Conservation (phyloP, 2,888 invertebrate species). For the Lasioglossum calceatum region DNA sequence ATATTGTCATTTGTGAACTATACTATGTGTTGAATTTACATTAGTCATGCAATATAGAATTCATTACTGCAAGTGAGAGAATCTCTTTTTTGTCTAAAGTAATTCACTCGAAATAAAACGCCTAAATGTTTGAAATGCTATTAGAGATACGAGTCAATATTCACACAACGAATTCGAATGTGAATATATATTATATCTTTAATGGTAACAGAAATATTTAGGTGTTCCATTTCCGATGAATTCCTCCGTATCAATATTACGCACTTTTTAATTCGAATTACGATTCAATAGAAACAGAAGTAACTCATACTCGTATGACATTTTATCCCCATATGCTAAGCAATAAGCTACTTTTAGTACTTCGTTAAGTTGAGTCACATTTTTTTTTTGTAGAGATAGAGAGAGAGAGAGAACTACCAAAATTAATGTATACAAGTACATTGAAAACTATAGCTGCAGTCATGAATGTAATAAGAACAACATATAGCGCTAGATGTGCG, state of each 20-base stretch:
- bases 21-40: constrained; percentile 59
- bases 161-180: neutral
- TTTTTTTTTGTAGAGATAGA: neutral
- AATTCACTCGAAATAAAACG: constrained; percentile 20
- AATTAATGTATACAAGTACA: constrained; percentile 45
- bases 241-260: neutral
- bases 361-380: constrained; percentile 4
- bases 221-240: constrained; percentile 26
- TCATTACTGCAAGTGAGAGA: constrained; percentile 54
- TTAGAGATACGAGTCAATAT: neutral
- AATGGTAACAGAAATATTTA: neutral
- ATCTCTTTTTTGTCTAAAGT: neutral
- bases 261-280: constrained; percentile 3
- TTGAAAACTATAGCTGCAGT: constrained; percentile 62
- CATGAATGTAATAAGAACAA: constrained; percentile 67
- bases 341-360: constrained; percentile 9
- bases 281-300: neutral
- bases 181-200: constrained; percentile 1
- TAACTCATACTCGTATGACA: constrained; percentile 18
- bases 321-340: constrained; percentile 12
- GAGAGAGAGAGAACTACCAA: constrained; percentile 16
- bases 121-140: constrained; percentile 6
- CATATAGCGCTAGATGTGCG: constrained; percentile 67
- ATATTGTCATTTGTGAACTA: constrained; percentile 51
- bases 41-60: constrained; percentile 58